phyloP scores from a whole-genome alignment of 2,113 vertebrate genomes.

The Anoplopoma fimbria region DNA sequence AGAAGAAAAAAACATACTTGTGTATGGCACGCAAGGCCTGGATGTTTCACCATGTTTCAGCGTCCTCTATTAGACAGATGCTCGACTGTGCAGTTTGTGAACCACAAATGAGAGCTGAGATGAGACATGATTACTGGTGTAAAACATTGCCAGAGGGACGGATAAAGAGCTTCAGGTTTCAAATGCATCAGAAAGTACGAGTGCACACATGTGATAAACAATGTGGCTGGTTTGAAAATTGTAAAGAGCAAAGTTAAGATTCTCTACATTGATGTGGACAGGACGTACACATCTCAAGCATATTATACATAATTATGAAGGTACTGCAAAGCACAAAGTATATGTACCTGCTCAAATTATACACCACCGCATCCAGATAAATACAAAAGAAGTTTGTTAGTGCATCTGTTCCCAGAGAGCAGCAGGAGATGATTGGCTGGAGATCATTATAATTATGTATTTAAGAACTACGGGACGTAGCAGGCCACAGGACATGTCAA shows the following conservation, averaged over 20 bases:
- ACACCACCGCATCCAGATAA: neutral
- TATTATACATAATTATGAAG: neutral
- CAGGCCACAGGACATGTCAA: neutral
- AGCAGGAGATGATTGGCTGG: neutral
- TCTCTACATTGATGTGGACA: neutral
- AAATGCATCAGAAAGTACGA: neutral
- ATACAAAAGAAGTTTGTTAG: neutral
- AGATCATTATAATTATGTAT: neutral
- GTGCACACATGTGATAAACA: neutral
- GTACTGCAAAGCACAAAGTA: neutral
- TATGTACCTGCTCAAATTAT: neutral
- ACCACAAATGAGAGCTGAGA: neutral
- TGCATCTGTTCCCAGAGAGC: neutral
- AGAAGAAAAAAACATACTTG: neutral
- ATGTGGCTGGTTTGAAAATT: neutral
- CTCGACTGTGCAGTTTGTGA: neutral
- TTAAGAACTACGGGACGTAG: neutral
- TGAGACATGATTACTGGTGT: neutral
- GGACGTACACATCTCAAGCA: neutral
- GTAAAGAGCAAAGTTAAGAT: neutral
- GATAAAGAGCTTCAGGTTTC: neutral
- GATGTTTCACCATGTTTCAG: neutral
- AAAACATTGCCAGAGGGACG: neutral
- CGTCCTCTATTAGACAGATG: neutral
- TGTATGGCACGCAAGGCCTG: neutral